phyloP scores from a whole-genome alignment of 2,888 invertebrate genomes.

The Drosophila borealis region DNA sequence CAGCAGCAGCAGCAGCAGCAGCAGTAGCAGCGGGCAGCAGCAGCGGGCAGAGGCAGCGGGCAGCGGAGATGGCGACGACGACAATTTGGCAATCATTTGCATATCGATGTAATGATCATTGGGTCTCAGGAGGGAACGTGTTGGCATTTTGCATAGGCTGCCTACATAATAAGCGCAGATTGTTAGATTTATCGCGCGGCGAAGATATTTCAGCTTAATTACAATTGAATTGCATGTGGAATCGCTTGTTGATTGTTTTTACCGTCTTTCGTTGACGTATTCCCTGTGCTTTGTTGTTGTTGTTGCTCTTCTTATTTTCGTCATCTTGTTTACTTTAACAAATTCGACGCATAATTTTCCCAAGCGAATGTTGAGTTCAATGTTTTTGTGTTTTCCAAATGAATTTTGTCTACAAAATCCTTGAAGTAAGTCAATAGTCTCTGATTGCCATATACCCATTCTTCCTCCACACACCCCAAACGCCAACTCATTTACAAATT shows the following conservation, averaged over 20 bases:
- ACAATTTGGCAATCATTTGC: slow-evolving; percentile 76
- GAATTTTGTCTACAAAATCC: slow-evolving; percentile 63
- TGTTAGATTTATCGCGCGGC: slow-evolving; percentile 5
- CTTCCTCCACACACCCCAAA: slow-evolving; percentile 16
- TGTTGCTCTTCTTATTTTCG: slow-evolving; percentile 11
- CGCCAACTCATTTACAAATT: slow-evolving; percentile 68
- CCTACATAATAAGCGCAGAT: slow-evolving; percentile 24
- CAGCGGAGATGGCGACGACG: slow-evolving; percentile 25
- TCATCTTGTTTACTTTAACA: slow-evolving; percentile 53
- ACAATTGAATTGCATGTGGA: slow-evolving; percentile 39
- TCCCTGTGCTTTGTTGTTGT: slow-evolving; percentile 6
- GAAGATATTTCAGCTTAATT: slow-evolving; percentile 38
- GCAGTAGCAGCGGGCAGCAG: not conserved
- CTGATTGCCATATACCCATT: slow-evolving; percentile 26
- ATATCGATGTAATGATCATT: slow-evolving; percentile 66
- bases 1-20: slow-evolving; percentile 20
- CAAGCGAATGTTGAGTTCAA: slow-evolving; percentile 57
- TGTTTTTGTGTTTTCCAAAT: slow-evolving; percentile 71
- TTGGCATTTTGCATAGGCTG: slow-evolving; percentile 66
- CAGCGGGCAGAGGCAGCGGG: slow-evolving; percentile 3
- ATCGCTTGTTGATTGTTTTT: slow-evolving; percentile 26
- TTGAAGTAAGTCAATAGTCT: slow-evolving; percentile 73
- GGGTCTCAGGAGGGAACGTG: slow-evolving; percentile 57
- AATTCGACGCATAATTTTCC: slow-evolving; percentile 50
- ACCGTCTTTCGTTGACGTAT: slow-evolving; percentile 16